Percentiles rank a stretch among this genome's conserved stretches.
Evolutionary conservation across 2,888 invertebrate genomes (phyloP).

Genomic region (Andrena dorsata): DNA sequence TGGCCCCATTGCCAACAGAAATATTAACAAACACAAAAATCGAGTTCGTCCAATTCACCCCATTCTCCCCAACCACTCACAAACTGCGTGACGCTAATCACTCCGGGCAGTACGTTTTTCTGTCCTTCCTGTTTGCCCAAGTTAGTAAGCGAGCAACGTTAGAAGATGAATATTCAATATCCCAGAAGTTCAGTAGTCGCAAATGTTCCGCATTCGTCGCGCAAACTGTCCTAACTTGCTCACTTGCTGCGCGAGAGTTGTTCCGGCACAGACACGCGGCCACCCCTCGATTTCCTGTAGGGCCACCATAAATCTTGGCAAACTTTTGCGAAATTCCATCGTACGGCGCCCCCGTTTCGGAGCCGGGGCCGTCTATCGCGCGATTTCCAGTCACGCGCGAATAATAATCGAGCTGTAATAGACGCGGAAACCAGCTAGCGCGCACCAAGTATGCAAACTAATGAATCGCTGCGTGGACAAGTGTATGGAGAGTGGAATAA

Average conservation of each 20-base stretch:
- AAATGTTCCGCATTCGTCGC: conserved; percentile 1
- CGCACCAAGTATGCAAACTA: conserved; percentile 30
- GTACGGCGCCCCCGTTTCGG: not conserved
- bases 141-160: not conserved
- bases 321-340: not conserved
- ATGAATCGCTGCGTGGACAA: not conserved
- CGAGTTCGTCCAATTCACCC: too few species aligned
- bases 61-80: not conserved
- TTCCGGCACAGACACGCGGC: not conserved
- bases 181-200: not conserved
- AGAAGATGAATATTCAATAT: conserved; percentile 6
- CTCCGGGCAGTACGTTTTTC: not conserved
- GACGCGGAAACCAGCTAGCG: not conserved
- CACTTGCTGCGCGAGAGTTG: not conserved
- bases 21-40: too few species aligned
- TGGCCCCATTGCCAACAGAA: too few species aligned
- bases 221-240: not conserved
- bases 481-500: not conserved
- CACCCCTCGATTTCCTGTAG: not conserved
- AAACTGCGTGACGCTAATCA: not conserved
- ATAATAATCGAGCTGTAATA: conserved; percentile 48
- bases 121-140: not conserved
- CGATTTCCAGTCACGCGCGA: conserved; percentile 39
- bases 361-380: not conserved
- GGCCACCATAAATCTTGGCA: not conserved